A percentile compares a stretch with the other conserved stretches of the same genome.
Evolutionary conservation across 2,888 invertebrate genomes (phyloP).

Genomic region (Drosophila anomelani): DNA sequence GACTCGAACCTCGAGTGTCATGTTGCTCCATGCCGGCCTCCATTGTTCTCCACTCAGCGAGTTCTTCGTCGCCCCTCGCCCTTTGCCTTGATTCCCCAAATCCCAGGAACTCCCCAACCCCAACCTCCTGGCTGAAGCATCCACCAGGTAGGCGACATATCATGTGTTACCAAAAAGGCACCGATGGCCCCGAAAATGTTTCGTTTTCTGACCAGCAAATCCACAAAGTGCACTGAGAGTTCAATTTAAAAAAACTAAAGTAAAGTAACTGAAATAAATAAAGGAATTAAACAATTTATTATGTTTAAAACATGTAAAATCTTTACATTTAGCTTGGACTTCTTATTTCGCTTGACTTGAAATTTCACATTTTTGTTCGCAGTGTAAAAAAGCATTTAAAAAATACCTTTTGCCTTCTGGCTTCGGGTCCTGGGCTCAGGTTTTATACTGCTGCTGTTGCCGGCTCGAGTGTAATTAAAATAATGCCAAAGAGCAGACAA

Average conservation of each 20-base stretch:
- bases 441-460: slow-evolving; percentile 34
- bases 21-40: slow-evolving; percentile 52
- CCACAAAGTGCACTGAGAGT: slow-evolving; percentile 26
- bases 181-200: slow-evolving; percentile 53
- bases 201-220: slow-evolving; percentile 40
- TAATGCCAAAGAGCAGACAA: slow-evolving; percentile 62
- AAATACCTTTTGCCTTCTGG: slow-evolving; percentile 59
- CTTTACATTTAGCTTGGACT: too few species aligned
- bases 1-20: slow-evolving; percentile 52
- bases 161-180: slow-evolving; percentile 78
- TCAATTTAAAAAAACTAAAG: too few species aligned
- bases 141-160: slow-evolving; percentile 77
- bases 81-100: slow-evolving; percentile 22
- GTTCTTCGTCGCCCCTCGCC: slow-evolving; percentile 18
- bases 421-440: slow-evolving; percentile 33
- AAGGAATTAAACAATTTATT: too few species aligned
- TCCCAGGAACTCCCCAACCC: slow-evolving; percentile 30
- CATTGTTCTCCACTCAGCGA: slow-evolving; percentile 54
- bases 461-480: slow-evolving; percentile 71
- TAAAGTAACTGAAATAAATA: neutral
- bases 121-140: slow-evolving; percentile 37
- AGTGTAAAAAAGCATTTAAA: slow-evolving; percentile 64
- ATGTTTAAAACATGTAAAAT: too few species aligned
- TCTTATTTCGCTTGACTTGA: too few species aligned
- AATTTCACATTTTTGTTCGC: neutral